Percentiles rank a stretch among this genome's conserved stretches.
These are phyloP conservation scores for Myiotriccus ornatus DNA, from an alignment of 2,797 vertebrate species.

Conservation along the genomic window DNA sequence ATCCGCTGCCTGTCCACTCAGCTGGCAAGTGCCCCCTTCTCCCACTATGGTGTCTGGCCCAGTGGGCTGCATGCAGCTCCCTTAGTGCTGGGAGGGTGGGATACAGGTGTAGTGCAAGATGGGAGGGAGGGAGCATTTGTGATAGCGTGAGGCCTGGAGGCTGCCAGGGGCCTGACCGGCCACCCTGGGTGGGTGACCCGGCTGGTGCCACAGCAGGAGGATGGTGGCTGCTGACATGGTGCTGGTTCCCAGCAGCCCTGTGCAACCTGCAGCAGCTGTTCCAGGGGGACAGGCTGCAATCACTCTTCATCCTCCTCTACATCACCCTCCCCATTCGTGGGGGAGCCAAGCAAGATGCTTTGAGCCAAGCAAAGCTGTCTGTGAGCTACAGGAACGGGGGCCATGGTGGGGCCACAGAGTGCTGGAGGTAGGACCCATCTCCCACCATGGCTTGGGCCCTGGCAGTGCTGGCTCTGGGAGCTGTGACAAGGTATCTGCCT, in stretches of 20 bases:
- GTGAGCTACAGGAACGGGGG: background rate
- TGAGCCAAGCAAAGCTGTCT: background rate
- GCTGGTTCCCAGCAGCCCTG: background rate
- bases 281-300: background rate
- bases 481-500: background rate
- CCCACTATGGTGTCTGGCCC: background rate
- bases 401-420: rapidly evolving
- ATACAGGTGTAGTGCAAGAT: background rate
- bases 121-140: background rate
- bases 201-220: background rate
- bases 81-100: background rate
- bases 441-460: rapidly evolving
- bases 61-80: background rate
- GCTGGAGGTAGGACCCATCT: background rate
- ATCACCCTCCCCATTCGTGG: rapidly evolving
- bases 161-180: background rate
- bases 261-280: background rate
- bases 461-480: background rate
- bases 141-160: background rate
- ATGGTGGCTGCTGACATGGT: background rate
- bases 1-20: background rate
- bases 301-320: background rate
- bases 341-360: background rate
- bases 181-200: background rate
- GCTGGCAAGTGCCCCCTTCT: background rate